phyloP scores from a whole-genome alignment of 2,888 invertebrate species.

The Leptopilina drosophilae region DNA sequence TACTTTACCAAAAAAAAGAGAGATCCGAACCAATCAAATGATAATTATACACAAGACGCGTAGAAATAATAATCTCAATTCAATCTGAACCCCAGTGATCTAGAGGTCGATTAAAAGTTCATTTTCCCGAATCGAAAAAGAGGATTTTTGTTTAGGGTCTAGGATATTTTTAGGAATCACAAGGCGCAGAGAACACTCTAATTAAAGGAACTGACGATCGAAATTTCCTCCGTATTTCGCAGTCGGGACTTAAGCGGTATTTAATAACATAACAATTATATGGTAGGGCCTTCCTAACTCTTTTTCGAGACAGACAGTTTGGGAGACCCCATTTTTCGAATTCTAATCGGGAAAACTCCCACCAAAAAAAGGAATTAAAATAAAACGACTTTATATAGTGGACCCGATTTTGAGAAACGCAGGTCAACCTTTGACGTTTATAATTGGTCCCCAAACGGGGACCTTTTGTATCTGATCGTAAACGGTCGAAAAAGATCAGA shows the following conservation, averaged over 20 bases:
- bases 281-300: constrained; percentile 66
- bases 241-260: constrained; percentile 69
- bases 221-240: constrained; percentile 60
- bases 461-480: constrained; percentile 55
- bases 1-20: background rate
- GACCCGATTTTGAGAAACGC: constrained; percentile 67
- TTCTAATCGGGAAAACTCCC: constrained; percentile 62
- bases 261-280: constrained; percentile 77
- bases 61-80: constrained; percentile 60
- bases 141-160: constrained; percentile 34
- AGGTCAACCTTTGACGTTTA: constrained; percentile 59
- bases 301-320: constrained; percentile 61
- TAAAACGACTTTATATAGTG: constrained; percentile 43
- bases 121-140: constrained; percentile 60
- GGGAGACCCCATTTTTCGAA: constrained; percentile 33
- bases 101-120: constrained; percentile 65
- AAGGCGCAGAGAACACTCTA: constrained; percentile 59
- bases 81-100: constrained; percentile 51
- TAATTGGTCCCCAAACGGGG: constrained; percentile 62
- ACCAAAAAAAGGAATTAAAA: background rate
- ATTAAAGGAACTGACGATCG: constrained; percentile 62
- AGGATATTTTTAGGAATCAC: constrained; percentile 54
- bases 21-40: background rate
- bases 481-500: constrained; percentile 56
- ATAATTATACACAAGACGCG: constrained; percentile 30